These are phyloP conservation scores for Zaprionus lineosus DNA, from an alignment of 2,888 invertebrate genomes.

Conservation along the genomic window DNA sequence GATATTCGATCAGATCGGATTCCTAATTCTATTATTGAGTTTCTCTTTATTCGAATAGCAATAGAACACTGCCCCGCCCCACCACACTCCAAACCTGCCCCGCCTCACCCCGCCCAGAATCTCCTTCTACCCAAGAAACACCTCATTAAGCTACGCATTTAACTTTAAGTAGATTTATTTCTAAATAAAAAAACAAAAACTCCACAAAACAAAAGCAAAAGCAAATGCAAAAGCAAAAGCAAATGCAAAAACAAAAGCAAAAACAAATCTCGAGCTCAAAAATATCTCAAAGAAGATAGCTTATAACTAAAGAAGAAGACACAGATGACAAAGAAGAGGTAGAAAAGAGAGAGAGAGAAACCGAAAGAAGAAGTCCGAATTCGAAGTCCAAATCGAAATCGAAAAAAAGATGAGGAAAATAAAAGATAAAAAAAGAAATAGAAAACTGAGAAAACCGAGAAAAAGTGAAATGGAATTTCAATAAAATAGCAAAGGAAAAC, in stretches of 20 bases:
- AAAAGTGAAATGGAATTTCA: constrained; percentile 70
- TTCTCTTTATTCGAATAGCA: too few species aligned
- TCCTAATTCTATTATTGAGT: too few species aligned
- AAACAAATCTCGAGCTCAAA: constrained; percentile 51
- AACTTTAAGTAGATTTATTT: constrained; percentile 70
- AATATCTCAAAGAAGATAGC: constrained; percentile 53
- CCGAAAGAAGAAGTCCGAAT: too few species aligned
- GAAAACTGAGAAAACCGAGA: constrained; percentile 17
- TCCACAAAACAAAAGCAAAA: too few species aligned
- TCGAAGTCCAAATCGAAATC: too few species aligned
- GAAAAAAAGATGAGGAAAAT: background rate
- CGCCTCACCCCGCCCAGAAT: background rate
- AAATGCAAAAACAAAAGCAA: too few species aligned
- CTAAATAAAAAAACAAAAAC: too few species aligned
- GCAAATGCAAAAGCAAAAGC: too few species aligned
- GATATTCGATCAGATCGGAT: too few species aligned
- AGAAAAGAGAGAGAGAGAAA: constrained; percentile 57
- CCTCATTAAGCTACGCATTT: constrained; percentile 39
- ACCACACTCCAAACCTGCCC: background rate
- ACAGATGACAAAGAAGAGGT: background rate
- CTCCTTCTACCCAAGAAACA: constrained; percentile 2
- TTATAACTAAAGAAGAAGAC: constrained; percentile 35
- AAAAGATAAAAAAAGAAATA: constrained; percentile 31
- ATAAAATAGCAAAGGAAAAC: constrained; percentile 23
- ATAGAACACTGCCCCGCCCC: constrained; percentile 47